These are phyloP conservation scores for Cantharis flavilabris DNA, from an alignment of 2,888 invertebrate genomes.

Conservation along the genomic window DNA sequence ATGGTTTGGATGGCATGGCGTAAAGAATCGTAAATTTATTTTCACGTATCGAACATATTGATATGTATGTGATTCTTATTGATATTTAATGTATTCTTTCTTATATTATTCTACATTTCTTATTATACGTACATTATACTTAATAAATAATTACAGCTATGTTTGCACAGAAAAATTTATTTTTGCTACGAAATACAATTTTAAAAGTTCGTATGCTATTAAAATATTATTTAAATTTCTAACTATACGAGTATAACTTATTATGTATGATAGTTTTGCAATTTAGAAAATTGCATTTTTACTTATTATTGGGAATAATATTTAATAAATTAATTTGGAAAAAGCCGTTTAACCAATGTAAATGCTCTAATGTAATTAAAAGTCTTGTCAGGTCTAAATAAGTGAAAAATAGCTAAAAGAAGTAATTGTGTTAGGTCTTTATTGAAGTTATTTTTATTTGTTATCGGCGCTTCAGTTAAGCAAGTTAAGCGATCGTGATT, in stretches of 20 bases:
- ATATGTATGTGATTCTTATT: slow-evolving; percentile 47
- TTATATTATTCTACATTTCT: neutral
- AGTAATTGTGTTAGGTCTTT: slow-evolving; percentile 41
- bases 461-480: slow-evolving; percentile 41
- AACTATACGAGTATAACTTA: too few relatives aligned
- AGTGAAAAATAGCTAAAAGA: slow-evolving; percentile 37
- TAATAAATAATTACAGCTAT: neutral
- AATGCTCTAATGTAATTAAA: slow-evolving; percentile 1
- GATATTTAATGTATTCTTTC: slow-evolving; percentile 37
- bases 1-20: slow-evolving; percentile 38
- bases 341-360: neutral
- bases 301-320: neutral
- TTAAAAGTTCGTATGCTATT: too few relatives aligned
- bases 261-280: too few relatives aligned
- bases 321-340: neutral
- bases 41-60: slow-evolving; percentile 34
- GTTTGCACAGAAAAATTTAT: neutral
- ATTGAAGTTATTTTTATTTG: slow-evolving; percentile 47
- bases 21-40: slow-evolving; percentile 41
- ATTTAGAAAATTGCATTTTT: neutral
- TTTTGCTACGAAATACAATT: neutral
- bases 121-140: neutral
- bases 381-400: slow-evolving; percentile 25
- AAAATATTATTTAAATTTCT: too few relatives aligned
- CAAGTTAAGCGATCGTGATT: slow-evolving; percentile 37